Evolutionary conservation across 2,888 invertebrate genomes (phyloP), one percentile per base, ranked within the genome.

Genomic region (Lampropteryx suffumata): DNA sequence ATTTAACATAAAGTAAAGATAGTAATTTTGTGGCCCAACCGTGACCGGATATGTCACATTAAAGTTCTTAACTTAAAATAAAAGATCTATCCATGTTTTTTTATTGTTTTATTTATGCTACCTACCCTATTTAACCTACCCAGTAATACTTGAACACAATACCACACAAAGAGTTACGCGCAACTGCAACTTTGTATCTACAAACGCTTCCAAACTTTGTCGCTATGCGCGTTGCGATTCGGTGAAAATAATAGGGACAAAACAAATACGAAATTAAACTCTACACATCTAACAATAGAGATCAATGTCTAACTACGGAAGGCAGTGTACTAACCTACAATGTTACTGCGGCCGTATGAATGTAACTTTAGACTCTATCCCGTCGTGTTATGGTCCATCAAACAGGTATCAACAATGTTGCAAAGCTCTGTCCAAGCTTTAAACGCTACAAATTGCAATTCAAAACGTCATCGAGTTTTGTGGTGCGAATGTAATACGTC

Each of bases 391-490:
- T 56, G 60, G 66, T 62, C 35, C 42, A 61, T 54, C 24, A 32
- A 42, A n/a, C n/a, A n/a, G 56, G 45, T 47, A 35, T 45, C 43
- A 47, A 69, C 65, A 64, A 45, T 62, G 69, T 71, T 65, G 64
- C 58, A 55, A 55, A 37, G 59, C 58, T 53, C 50, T 46, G 62
- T 55, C 55, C 65, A 54, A 57, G 58, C 59, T 71, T 73, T 74
- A 76, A 79, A 73, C 66, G 68, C 62, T 78, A 78, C 76, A 77
- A 76, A 80, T 77, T 76, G 74, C 70, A 69, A 71, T 77, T 81
- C 74, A 73, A 73, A 76, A 65, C 63, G 72, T 78, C 74, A 71
- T 79, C 71, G 71, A 67, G 71, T 72, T 77, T 73, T 73, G 75
- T 75, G 67, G 68, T 59, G 59, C 52, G 62, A 61, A 47, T 69